Conservation (phyloP, 2,113 vertebrate genomes). For the Perca schrenkii region DNA sequence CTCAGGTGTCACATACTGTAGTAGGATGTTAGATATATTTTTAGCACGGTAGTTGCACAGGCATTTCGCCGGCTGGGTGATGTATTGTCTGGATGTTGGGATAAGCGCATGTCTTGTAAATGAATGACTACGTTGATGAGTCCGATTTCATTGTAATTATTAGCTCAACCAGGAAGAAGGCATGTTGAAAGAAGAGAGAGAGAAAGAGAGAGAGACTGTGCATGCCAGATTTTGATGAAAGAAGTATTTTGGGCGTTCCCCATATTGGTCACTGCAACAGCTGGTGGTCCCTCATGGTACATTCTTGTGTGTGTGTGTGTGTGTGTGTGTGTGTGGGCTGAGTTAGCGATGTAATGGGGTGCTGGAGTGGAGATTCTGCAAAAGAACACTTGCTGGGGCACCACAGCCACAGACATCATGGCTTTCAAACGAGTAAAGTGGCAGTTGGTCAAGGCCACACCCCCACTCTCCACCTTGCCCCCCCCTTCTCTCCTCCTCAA, state of each 20-base stretch:
- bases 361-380: slow-evolving; percentile 55
- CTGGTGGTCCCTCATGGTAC: slow-evolving; percentile 73
- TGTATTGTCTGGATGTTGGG: slow-evolving; percentile 9
- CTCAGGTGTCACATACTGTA: slow-evolving; percentile 64
- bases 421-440: too few species aligned
- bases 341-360: slow-evolving; percentile 29
- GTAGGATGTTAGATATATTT: slow-evolving; percentile 41
- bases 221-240: slow-evolving; percentile 45
- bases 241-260: slow-evolving; percentile 63
- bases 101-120: slow-evolving; percentile 15
- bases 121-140: slow-evolving; percentile 22
- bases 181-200: background rate
- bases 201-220: slow-evolving; percentile 8
- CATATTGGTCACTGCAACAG: slow-evolving; percentile 66
- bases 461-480: too few species aligned
- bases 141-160: slow-evolving; percentile 23
- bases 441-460: too few species aligned
- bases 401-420: slow-evolving; percentile 54
- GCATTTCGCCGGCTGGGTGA: slow-evolving; percentile 3
- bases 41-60: slow-evolving; percentile 20
- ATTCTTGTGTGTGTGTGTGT: slow-evolving; percentile 70
- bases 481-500: too few species aligned
- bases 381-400: slow-evolving; percentile 64
- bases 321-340: slow-evolving; percentile 27
- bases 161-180: background rate